Evolutionary conservation across 2,888 invertebrate genomes (phyloP).

Genomic region (Lymantria monacha): DNA sequence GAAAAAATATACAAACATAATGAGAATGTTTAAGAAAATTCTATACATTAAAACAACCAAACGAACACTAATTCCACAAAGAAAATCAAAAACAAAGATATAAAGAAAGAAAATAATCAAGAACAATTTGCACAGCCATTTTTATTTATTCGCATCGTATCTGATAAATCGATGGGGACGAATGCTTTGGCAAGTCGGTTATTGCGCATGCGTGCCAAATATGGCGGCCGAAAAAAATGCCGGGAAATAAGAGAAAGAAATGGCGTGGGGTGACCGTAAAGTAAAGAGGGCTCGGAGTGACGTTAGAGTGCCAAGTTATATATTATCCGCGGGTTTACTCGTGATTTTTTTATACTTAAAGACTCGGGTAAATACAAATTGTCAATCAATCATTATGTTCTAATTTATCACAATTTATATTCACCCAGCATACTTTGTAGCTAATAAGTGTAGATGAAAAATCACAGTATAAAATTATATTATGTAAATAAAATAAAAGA

Average conservation of each 20-base stretch:
- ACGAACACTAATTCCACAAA: not conserved
- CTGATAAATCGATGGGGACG: conserved; percentile 68
- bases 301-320: conserved; percentile 32
- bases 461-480: too few relatives aligned
- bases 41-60: too few relatives aligned
- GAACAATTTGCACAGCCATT: conserved; percentile 42
- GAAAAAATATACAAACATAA: too few relatives aligned
- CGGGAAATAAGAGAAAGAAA: conserved; percentile 79
- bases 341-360: not conserved
- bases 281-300: conserved; percentile 53
- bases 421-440: too few relatives aligned
- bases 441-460: too few relatives aligned
- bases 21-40: too few relatives aligned
- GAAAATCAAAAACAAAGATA: not conserved
- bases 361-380: too few relatives aligned
- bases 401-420: too few relatives aligned
- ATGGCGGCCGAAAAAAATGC: conserved; percentile 75
- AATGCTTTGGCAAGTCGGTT: conserved; percentile 33
- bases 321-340: conserved; percentile 22
- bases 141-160: conserved; percentile 62
- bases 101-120: conserved; percentile 38
- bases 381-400: too few relatives aligned
- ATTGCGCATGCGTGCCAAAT: conserved; percentile 73
- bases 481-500: too few relatives aligned
- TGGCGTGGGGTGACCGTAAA: conserved; percentile 51